phyloP scores from a whole-genome alignment of 2,797 vertebrate species.

The Dromococcyx pavoninus region DNA sequence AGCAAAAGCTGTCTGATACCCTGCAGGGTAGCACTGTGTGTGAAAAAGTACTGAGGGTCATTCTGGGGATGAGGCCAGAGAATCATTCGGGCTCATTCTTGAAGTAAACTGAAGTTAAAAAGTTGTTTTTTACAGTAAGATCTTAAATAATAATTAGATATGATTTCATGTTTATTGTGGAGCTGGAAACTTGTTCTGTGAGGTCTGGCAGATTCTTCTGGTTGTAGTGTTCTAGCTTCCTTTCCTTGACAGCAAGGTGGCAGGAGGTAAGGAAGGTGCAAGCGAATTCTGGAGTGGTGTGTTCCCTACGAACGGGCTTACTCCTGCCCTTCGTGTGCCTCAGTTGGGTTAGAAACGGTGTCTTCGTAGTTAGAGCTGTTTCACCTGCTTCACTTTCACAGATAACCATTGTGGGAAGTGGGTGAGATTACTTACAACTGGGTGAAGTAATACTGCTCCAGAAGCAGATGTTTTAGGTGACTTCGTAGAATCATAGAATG shows the following conservation, averaged over 20 bases:
- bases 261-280: not conserved
- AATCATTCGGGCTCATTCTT: accelerated
- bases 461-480: no score
- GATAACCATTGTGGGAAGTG: not conserved
- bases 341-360: not conserved
- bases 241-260: not conserved
- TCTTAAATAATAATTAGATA: not conserved
- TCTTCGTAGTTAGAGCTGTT: not conserved
- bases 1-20: not conserved
- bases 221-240: not conserved
- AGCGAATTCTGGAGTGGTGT: not conserved
- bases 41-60: not conserved
- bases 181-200: not conserved
- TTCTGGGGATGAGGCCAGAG: no score
- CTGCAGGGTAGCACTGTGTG: no score
- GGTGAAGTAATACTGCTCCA: no score
- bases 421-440: not conserved
- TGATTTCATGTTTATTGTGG: not conserved
- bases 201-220: not conserved
- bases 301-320: not conserved
- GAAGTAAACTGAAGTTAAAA: not conserved
- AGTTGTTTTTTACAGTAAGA: not conserved
- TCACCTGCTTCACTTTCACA: not conserved
- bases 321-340: not conserved
- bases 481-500: no score